Evolutionary conservation across 1,140 invertebrate genomes (phyloP).

Genomic region (Dreissena polymorpha): DNA sequence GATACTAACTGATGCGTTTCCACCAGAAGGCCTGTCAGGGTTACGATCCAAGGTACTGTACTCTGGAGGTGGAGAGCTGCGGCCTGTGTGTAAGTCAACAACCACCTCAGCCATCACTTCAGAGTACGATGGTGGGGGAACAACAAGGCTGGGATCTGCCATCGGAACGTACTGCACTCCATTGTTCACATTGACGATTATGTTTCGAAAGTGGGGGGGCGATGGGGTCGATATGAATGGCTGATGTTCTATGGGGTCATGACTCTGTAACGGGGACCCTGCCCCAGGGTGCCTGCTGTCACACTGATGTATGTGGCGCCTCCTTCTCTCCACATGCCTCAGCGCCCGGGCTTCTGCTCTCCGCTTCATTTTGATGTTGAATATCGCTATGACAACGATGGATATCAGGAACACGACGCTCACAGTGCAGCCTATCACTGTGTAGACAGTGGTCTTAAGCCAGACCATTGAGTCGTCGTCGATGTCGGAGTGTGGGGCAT

Average conservation of each 20-base stretch:
- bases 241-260: constrained; percentile 62
- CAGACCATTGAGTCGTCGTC: constrained; percentile 69
- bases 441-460: constrained; percentile 74
- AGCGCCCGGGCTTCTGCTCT: constrained; percentile 57
- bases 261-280: constrained; percentile 1
- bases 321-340: constrained; percentile 51
- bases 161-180: constrained; percentile 73
- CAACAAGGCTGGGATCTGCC: constrained; percentile 58
- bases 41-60: constrained; percentile 76
- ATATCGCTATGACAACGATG: constrained; percentile 73
- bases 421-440: constrained; percentile 74
- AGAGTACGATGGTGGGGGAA: constrained; percentile 72
- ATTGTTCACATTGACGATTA: constrained; percentile 76
- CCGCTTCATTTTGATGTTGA: constrained; percentile 73
- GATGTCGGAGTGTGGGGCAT: constrained; percentile 14
- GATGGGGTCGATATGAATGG: constrained; percentile 67
- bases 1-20: too few species aligned
- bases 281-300: constrained; percentile 10
- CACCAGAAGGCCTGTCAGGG: constrained; percentile 24
- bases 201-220: constrained; percentile 69
- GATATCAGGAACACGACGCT: constrained; percentile 74
- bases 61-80: constrained; percentile 67
- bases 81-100: background rate
- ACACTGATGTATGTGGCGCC: constrained; percentile 37
- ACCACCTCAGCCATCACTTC: constrained; percentile 62